phyloP scores from a whole-genome alignment of 2,888 invertebrate genomes.

The Argyra leucocephala region DNA sequence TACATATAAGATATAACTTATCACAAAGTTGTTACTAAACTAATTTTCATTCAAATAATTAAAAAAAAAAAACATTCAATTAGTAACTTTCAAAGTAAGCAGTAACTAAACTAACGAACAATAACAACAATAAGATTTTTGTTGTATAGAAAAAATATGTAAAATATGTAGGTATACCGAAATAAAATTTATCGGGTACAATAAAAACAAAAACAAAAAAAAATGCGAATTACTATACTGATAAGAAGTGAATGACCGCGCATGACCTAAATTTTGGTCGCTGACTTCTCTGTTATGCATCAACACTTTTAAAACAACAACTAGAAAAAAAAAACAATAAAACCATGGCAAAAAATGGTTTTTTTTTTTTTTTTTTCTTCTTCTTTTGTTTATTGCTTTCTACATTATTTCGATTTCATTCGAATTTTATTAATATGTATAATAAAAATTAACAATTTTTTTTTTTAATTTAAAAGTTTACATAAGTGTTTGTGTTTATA shows the following conservation, averaged over 20 bases:
- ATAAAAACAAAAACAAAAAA: neutral
- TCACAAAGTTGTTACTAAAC: no score
- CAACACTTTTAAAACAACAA: constrained; percentile 12
- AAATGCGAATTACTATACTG: constrained; percentile 4
- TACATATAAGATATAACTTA: no score
- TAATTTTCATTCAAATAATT: no score
- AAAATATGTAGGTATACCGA: no score
- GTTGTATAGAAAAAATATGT: no score
- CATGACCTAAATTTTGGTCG: constrained; percentile 61
- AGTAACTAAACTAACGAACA: no score
- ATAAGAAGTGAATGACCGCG: constrained; percentile 47
- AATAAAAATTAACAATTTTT: neutral
- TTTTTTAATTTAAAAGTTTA: no score
- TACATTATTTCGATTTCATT: neutral
- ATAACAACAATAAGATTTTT: no score
- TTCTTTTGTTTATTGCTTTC: neutral
- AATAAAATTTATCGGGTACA: no score
- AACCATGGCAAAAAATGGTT: constrained; percentile 24
- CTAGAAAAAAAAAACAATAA: constrained; percentile 18
- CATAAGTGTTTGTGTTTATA: no score
- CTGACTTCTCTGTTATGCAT: constrained; percentile 44
- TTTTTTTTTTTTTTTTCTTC: neutral
- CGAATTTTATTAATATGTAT: neutral
- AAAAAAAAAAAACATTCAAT: no score
- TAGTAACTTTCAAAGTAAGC: no score